phyloP scores from a whole-genome alignment of 2,797 vertebrate genomes.

The Discoglossus pictus region DNA sequence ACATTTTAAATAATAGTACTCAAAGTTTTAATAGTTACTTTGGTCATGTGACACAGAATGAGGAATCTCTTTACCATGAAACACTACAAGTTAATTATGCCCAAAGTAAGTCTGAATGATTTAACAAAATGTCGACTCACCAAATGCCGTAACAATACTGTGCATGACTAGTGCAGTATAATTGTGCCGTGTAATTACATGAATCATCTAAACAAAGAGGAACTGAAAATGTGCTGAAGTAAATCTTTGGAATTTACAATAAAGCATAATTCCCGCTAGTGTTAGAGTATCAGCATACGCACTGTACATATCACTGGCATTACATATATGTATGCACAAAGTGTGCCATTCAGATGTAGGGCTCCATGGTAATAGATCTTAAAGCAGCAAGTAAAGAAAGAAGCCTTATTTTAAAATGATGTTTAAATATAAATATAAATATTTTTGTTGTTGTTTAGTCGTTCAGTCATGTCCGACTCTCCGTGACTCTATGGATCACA shows the following conservation, averaged over 20 bases:
- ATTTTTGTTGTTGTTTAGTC: no score
- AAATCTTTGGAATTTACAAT: slow-evolving; percentile 7
- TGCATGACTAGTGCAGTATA: slow-evolving; percentile 11
- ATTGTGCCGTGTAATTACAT: slow-evolving; percentile 13
- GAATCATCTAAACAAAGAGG: slow-evolving; percentile 21
- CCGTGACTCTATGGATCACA: no score
- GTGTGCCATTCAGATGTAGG: no score
- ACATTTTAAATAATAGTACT: slow-evolving; percentile 62
- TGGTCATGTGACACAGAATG: slow-evolving; percentile 57
- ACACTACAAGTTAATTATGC: slow-evolving; percentile 55
- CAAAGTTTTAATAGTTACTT: slow-evolving; percentile 60
- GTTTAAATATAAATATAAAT: no score
- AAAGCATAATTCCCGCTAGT: slow-evolving; percentile 1
- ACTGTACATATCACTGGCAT: no score
- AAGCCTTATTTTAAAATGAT: no score
- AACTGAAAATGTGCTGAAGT: neutral
- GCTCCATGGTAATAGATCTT: no score
- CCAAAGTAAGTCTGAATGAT: slow-evolving; percentile 50
- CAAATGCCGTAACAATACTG: slow-evolving; percentile 27
- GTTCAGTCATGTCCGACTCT: no score
- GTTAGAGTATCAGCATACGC: no score
- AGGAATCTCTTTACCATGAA: slow-evolving; percentile 59
- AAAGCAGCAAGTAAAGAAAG: no score
- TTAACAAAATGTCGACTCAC: slow-evolving; percentile 42
- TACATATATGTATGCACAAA: no score